A percentile compares a stretch with the other conserved stretches of the same genome.
phyloP scores from a whole-genome alignment of 2,113 vertebrate species.

The Phalacrocorax pelagicus region DNA sequence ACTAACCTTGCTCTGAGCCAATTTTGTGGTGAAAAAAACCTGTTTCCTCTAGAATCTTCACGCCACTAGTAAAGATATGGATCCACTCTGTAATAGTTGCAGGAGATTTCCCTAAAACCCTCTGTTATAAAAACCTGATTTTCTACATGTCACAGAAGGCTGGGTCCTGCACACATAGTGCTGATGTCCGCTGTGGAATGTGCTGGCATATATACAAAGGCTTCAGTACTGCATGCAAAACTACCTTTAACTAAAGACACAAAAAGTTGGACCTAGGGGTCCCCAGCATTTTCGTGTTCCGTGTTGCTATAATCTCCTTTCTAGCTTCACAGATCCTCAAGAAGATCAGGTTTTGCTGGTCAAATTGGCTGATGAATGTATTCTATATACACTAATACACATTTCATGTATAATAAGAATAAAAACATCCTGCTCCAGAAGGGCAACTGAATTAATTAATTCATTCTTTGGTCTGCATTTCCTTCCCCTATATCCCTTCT shows the following conservation, averaged over 20 bases:
- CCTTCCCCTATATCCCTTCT: not conserved
- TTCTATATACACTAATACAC: not conserved
- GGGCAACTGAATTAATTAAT: not conserved
- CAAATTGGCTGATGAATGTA: not conserved
- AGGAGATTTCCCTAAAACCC: not conserved
- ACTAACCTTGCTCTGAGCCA: not conserved
- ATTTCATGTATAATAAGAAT: not conserved
- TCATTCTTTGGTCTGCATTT: not conserved
- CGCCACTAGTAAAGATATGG: not conserved
- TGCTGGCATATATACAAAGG: not conserved
- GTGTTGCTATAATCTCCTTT: not conserved
- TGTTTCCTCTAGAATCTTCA: not conserved
- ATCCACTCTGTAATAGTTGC: not conserved
- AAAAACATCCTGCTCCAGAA: not conserved
- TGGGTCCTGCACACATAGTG: not conserved
- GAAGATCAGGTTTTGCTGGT: constrained; percentile 3
- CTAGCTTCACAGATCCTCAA: not conserved
- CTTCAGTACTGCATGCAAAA: not conserved
- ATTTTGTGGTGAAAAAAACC: not conserved
- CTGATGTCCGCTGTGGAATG: not conserved
- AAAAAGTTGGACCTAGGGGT: not conserved
- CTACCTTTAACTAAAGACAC: not conserved
- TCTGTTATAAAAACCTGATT: not conserved
- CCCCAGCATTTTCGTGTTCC: not conserved
- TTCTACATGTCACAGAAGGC: not conserved